Base-by-base conservation (phyloP, 2,888 invertebrate species). In the Tubiluchus corallicola region DNA sequence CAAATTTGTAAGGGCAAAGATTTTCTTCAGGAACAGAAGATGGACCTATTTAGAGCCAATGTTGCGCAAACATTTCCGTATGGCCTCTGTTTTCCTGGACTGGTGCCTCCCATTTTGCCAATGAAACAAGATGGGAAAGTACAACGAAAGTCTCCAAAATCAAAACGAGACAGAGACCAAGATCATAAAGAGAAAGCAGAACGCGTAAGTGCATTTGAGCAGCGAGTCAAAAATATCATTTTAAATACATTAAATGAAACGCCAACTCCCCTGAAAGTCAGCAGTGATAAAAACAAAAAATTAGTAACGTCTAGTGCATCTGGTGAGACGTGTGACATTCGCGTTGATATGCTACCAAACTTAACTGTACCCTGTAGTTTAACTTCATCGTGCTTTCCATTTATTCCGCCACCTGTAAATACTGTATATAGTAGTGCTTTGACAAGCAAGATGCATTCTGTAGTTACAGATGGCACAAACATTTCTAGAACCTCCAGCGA, bases 171-270 rank as follows among this genome's bases (percentile, higher is more conserved):
- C 9, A 9, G 29, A 9, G 29, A 29, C 9, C 29, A n/a, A n/a
- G 29, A 29, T 9, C 9, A 9, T 9, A 9, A n/a, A n/a, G 29
- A 29, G 29, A 29, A 29, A n/a, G 29, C 9, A n/a, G 29, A 29
- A 29, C 9, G n/a, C n/a, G 9, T 29, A n/a, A 29, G n/a, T 29
- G 29, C 29, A n/a, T 29, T 29, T 29, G 29, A 29, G 29, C 29
- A 29, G 29, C 29, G 29, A 29, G 29, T 29, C 9, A 29, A 29
- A 29, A 29, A n/a, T n/a, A 29, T 29, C 29, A 29, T 29, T n/a
- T 9, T 29, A n/a, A 9, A 29, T n/a, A 29, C 29, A n/a, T n/a
- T 29, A 9, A 29, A 29, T n/a, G 29, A 29, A 29, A n/a, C 29
- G 29, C 29, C 29, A n/a, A n/a, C 29, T 9, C 29, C 29, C 29